Percentiles rank a stretch among this genome's conserved stretches.
These are phyloP conservation scores for Ditylenchus dipsaci DNA, from an alignment of 1,140 invertebrate genomes.

Conservation along the genomic window DNA sequence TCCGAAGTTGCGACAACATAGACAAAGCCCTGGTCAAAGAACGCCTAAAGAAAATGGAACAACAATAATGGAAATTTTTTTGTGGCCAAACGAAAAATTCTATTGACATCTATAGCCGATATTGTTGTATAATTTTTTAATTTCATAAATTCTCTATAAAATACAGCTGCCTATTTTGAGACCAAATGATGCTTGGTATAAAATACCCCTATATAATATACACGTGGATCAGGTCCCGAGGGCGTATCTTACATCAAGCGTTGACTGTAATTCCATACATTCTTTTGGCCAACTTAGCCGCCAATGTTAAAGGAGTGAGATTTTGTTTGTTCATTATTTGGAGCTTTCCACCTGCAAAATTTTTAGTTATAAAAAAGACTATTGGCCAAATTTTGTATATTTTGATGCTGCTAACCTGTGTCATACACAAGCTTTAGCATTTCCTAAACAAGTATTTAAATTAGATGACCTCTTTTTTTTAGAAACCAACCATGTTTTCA, in stretches of 20 bases:
- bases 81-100: no score
- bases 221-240: neutral
- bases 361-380: no score
- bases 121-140: neutral
- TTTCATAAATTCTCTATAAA: neutral
- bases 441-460: conserved; percentile 62
- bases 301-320: conserved; percentile 83
- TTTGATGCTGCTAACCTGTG: conserved; percentile 58
- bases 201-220: neutral
- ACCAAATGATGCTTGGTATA: no score
- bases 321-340: conserved; percentile 78
- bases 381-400: no score
- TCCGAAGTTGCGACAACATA: no score
- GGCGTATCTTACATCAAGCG: neutral
- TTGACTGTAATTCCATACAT: conserved; percentile 10
- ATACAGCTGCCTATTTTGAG: no score
- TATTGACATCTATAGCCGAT: neutral
- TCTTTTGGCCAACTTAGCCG: conserved; percentile 83
- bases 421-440: conserved; percentile 92
- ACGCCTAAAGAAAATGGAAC: no score
- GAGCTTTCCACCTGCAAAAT: conserved; percentile 69
- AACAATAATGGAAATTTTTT: no score
- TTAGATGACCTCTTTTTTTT: conserved; percentile 5
- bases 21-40: no score
- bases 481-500: conserved; percentile 70